Conservation (phyloP, 64 coral and sea anemone genomes). For the Stylophora pistillata region DNA sequence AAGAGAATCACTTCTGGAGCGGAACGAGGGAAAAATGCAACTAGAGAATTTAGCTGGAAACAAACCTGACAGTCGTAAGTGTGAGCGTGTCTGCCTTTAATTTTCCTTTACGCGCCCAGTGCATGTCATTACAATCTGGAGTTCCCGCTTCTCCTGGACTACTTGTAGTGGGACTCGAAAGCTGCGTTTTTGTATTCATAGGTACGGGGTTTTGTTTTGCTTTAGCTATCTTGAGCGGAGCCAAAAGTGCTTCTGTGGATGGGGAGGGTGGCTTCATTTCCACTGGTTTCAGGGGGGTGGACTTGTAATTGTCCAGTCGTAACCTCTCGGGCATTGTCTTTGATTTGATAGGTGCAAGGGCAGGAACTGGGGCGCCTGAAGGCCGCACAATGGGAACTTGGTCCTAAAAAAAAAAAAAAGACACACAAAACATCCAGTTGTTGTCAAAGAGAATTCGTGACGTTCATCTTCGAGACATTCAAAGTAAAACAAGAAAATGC, state of each 20-base stretch:
- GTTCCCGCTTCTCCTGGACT: slow-evolving; percentile 5
- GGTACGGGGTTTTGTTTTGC: slow-evolving; percentile 30
- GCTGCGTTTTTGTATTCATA: slow-evolving; percentile 10
- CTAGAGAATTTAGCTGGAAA: background rate
- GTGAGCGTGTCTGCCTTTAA: background rate
- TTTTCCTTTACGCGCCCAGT: slow-evolving; percentile 36
- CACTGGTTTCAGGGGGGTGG: slow-evolving; percentile 52
- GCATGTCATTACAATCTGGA: slow-evolving; percentile 23
- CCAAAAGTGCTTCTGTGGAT: slow-evolving; percentile 24
- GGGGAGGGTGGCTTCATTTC: slow-evolving; percentile 68
- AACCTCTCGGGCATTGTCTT: slow-evolving; percentile 81
- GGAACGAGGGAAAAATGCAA: too few relatives aligned
- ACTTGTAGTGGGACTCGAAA: slow-evolving; percentile 6
- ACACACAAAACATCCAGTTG: background rate
- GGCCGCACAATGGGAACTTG: slow-evolving; percentile 36
- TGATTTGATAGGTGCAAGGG: slow-evolving; percentile 67
- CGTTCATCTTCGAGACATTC: too few relatives aligned
- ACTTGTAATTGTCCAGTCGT: slow-evolving; percentile 52
- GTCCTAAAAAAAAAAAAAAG: slow-evolving; percentile 35
- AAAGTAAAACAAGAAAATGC: too few relatives aligned
- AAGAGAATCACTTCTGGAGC: too few relatives aligned
- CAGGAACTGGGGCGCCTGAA: slow-evolving; percentile 11
- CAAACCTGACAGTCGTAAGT: slow-evolving; percentile 3
- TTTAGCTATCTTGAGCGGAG: slow-evolving; percentile 72
- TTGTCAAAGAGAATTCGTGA: too few relatives aligned